Base-by-base conservation (phyloP, 2,797 vertebrate species). In the Florisuga fusca region DNA sequence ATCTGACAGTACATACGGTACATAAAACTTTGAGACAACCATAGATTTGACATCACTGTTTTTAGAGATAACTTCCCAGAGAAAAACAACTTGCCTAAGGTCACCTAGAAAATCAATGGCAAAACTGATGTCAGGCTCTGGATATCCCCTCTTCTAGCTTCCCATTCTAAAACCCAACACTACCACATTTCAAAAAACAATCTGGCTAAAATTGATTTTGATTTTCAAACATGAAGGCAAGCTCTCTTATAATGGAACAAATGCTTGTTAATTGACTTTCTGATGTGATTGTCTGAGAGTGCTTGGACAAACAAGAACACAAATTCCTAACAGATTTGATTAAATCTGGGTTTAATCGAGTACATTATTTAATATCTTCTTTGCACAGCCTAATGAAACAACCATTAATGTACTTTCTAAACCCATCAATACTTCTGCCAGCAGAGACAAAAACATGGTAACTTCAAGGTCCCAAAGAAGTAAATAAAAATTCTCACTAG, bases 331-430 rank as follows among this genome's bases (percentile, higher is more conserved):
- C 82, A 92, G 23, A 80, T 92, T 84, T 77, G 19, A 91, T 89
- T 92, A 75, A 79, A 84, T 91, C 57, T 68, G 84, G 18, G 33
- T 83, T 96, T 95, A 91, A 92, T 53, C 84, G 34, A 86, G 48
- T 54, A 94, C 45, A 50, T 84, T 88, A 73, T 93, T 93, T 90
- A 87, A 91, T 66, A 92, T 83, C 61, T 84, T 95, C 48, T 80
- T 91, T 93, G 51, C 31, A 78, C 36, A 90, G 74, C 29, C 68
- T 90, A 94, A 93, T 80, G 71, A 88, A 96, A 82, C n/a, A 78
- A 50, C 62, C 46, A 55, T 75, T 89, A 90, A 92, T 45, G 80
- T 41, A 76, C 31, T 78, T 90, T 89, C 82, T 90, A 91, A 91
- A 94, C 53, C 61, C 58, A 91, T 75, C 82, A 93, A 82, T 34